Evolutionary conservation across 2,888 invertebrate genomes (phyloP), one percentile per base, ranked within the genome.

Genomic region (Caenorhabditis afra): DNA sequence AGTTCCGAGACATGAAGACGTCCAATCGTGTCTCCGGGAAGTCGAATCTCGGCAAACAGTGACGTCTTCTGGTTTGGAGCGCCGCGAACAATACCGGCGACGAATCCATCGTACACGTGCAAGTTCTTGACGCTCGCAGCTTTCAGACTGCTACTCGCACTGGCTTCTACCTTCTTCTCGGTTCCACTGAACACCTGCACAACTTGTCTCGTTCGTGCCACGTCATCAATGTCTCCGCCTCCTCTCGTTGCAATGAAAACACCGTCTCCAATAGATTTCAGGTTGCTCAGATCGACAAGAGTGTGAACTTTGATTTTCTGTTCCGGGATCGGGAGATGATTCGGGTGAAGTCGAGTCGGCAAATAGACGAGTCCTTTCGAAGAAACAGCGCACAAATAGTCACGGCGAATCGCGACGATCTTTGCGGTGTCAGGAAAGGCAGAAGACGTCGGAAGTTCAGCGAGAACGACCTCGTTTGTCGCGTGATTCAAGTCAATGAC

Each of bases 1-100:
- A 85, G 47, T 50, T 85, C 84, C 1, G 81, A 81, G 4, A 81
- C 67, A 65, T 85, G 85, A 37, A 85, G 73, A 35, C 81, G 76
- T 64, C 85, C 80, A 39, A 71, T 41, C 18, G 57, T 75, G 39
- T 64, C 75, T 35, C 75, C 80, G 11, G 80, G 80, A 16, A 80
- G 53, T 12, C 57, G 49, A 18, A 80, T 49, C 39, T 80, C 62
- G 5, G 70, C 75, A 37, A 71, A 80, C 1, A 80, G 44, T 0
- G 58, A 12, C 39, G 37, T 55, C 29, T 67, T 79, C 11, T 57
- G 75, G 23, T 65, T 47, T 29, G 57, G 22, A n/a, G 45, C 37
- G 10, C 35, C 14, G 3, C 22, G 20, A 0, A 18, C 39, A 18
- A 61, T 7, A 29, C 71, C 71, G 12, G 65, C 16, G 12, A 80